Evolutionary conservation across 2,888 invertebrate genomes (phyloP).

Genomic region (Mesorhabditis spiculigera): DNA sequence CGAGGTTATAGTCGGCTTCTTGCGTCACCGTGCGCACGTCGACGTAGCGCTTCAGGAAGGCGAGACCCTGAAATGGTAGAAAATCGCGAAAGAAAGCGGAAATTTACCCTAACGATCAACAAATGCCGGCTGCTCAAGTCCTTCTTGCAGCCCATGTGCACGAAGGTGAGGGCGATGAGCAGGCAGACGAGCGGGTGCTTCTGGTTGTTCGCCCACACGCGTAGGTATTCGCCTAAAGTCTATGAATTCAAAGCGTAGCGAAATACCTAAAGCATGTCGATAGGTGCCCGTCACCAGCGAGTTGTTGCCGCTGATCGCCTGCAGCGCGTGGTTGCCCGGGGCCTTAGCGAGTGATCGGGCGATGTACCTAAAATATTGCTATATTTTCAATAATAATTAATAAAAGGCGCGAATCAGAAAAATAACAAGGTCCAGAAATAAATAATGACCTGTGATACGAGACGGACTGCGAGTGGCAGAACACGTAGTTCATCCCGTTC

Average conservation of each 20-base stretch:
- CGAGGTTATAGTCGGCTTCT: slow-evolving; percentile 50
- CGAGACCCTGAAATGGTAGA: slow-evolving; percentile 37
- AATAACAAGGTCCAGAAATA: background rate
- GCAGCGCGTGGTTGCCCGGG: slow-evolving; percentile 47
- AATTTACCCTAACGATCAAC: slow-evolving; percentile 38
- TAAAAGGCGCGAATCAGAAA: background rate
- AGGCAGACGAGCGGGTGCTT: slow-evolving; percentile 46
- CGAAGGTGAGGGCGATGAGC: slow-evolving; percentile 51
- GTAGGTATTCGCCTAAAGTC: slow-evolving; percentile 46
- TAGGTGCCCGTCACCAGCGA: slow-evolving; percentile 56
- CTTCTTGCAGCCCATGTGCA: slow-evolving; percentile 56
- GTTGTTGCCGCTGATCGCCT: slow-evolving; percentile 55
- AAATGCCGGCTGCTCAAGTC: slow-evolving; percentile 52
- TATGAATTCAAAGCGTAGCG: background rate
- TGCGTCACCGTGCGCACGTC: slow-evolving; percentile 32
- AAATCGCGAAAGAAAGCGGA: background rate
- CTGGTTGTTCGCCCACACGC: slow-evolving; percentile 40
- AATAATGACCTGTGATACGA: slow-evolving; percentile 34
- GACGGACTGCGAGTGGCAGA: slow-evolving; percentile 50
- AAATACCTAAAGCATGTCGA: slow-evolving; percentile 42
- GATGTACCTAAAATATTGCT: slow-evolving; percentile 30
- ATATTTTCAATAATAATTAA: background rate
- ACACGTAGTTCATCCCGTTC: slow-evolving; percentile 55
- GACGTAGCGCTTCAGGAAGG: slow-evolving; percentile 48
- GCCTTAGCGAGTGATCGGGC: slow-evolving; percentile 47